Evolutionary conservation across 2,888 invertebrate genomes (phyloP).

Genomic region (Hedychridium roseum): DNA sequence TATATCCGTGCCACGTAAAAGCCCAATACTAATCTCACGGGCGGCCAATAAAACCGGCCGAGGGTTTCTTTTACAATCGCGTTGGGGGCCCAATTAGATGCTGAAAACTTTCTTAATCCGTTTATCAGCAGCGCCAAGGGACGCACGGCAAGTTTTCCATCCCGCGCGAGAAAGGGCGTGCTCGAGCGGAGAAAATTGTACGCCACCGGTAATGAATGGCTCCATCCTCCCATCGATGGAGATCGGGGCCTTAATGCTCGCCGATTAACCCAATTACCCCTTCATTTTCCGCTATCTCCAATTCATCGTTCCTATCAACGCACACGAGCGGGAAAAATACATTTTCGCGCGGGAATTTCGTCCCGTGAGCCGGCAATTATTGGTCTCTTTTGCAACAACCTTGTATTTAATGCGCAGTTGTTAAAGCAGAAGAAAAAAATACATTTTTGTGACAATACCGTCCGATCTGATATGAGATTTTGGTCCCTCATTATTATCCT

Average conservation of each 20-base stretch:
- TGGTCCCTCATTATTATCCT: constrained; percentile 3
- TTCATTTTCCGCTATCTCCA: too few relatives aligned
- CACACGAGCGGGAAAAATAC: too few relatives aligned
- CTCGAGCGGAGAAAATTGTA: constrained; percentile 14
- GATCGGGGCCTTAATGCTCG: too few relatives aligned
- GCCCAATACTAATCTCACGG: constrained; percentile 36
- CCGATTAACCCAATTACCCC: too few relatives aligned
- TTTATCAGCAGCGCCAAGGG: constrained; percentile 37
- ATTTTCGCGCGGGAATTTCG: too few relatives aligned
- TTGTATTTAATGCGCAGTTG: too few relatives aligned
- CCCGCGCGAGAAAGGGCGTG: constrained; percentile 28
- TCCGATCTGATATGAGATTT: neutral
- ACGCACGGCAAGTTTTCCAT: constrained; percentile 25
- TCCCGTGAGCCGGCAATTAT: too few relatives aligned
- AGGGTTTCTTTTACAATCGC: constrained; percentile 40
- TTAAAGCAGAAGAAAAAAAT: too few relatives aligned
- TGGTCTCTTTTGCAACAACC: too few relatives aligned
- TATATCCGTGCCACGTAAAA: neutral
- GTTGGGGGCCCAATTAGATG: constrained; percentile 38
- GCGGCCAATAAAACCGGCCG: constrained; percentile 28
- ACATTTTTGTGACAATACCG: neutral
- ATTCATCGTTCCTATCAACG: too few relatives aligned
- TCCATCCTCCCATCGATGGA: too few relatives aligned
- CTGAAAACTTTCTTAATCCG: constrained; percentile 43
- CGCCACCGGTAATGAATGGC: too few relatives aligned